Conservation (phyloP, 2,113 vertebrate species). For the Glaucidium brasilianum region DNA sequence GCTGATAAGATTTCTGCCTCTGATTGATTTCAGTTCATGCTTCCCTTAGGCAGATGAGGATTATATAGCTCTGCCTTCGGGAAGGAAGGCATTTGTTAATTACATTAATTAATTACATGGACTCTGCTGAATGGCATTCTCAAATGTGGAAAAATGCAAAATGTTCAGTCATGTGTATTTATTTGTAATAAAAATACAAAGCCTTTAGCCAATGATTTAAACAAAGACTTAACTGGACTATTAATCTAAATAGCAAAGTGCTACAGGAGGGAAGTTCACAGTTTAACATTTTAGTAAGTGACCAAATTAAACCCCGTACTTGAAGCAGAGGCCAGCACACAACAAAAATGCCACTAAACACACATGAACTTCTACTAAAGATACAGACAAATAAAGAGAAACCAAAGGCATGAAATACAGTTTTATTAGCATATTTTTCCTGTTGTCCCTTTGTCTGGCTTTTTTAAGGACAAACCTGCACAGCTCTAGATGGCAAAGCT, state of each 20-base stretch:
- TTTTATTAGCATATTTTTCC: neutral
- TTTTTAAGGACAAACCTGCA: neutral
- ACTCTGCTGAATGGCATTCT: neutral
- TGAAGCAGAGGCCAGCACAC: neutral
- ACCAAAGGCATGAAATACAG: fast-evolving
- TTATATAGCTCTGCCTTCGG: neutral
- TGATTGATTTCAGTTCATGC: neutral
- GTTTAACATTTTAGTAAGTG: fast-evolving
- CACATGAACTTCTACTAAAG: neutral
- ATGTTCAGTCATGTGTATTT: neutral
- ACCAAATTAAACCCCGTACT: neutral
- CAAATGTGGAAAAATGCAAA: neutral
- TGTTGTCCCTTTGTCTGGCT: neutral
- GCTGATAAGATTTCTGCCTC: neutral
- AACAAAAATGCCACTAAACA: neutral
- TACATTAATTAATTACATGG: neutral
- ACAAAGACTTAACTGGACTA: neutral
- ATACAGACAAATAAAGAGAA: neutral
- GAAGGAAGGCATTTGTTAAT: neutral
- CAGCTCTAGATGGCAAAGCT: neutral
- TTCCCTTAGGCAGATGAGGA: neutral
- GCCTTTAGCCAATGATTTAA: neutral
- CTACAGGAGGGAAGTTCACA: neutral
- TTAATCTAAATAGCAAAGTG: neutral
- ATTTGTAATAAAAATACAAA: neutral